Base-by-base conservation (phyloP, 2,888 invertebrate genomes). In the Cylloceria caligata region DNA sequence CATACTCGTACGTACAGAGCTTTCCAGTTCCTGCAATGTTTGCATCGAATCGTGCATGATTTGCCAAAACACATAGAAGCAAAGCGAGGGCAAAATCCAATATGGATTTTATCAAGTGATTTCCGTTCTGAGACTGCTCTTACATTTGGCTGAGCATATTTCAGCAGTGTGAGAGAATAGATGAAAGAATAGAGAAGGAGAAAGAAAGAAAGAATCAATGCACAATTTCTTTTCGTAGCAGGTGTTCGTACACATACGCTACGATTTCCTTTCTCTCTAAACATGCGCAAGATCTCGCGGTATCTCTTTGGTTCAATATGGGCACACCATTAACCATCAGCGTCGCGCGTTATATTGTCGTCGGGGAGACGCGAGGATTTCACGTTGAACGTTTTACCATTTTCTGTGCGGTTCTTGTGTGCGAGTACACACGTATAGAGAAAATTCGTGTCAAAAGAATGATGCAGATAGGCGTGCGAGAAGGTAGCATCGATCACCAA, bases 281-380 rank as follows among this genome's bases (percentile, higher is more conserved):
- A 7, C 24, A 60, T 34, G 13, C 47, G 1, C 67, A 27, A 36
- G 60, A 34, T 24, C 75, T 69, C 68, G 52, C 39, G 74, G 39
- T 55, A 52, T 71, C 71, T 64, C 67, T 77, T 64, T 27, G 81
- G 62, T 78, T 84, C 45, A 47, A 83, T 84, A 83, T 81, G 79
- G 64, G 75, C 65, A 36, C 69, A 73, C 79, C 82, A 82, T 80
- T 83, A 69, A 75, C 55, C 45, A 69, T 65, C 55, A n/a, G 52
- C 21, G 34, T 16, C 21, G 67, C 52, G 68, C 45, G 42, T 62
- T 68, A 67, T 69, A 62, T 27, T 49, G 52, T 60, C 49, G 39
- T 36, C 60, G 3, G 9, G 49, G 34, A 68, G 62, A 68, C 27
- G 74, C 49, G 34, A 34, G 45, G 77, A 77, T 71, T 64, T 64